Conservation (phyloP, 2,797 vertebrate genomes). For the Dendrocincla tyrannina region DNA sequence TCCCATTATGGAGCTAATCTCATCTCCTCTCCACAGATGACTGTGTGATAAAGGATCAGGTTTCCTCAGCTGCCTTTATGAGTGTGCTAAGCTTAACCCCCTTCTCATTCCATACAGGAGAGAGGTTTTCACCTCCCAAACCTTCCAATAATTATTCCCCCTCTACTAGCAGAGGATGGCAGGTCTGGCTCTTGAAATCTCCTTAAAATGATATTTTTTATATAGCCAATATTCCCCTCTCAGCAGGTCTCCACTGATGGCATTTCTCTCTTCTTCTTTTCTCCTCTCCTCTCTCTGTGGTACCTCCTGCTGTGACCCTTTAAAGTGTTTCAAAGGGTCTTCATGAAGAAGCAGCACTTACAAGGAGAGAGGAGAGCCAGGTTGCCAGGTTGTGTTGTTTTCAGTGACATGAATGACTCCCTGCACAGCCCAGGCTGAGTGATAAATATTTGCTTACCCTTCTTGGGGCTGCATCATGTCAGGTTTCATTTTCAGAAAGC, state of each 20-base stretch:
- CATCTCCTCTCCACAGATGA: background rate
- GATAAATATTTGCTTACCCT: slow-evolving; percentile 10
- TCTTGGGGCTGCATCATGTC: background rate
- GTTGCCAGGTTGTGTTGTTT: background rate
- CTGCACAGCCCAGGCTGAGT: background rate
- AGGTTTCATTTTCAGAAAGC: background rate
- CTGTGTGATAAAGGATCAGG: background rate
- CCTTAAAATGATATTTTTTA: slow-evolving; percentile 17
- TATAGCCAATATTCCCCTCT: background rate
- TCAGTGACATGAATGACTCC: background rate
- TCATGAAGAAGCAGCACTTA: background rate
- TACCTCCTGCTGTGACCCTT: background rate
- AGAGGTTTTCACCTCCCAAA: background rate
- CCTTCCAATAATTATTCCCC: background rate
- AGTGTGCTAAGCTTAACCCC: background rate
- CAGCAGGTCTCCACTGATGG: background rate
- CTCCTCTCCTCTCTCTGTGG: background rate
- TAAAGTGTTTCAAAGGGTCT: background rate
- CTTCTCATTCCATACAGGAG: background rate
- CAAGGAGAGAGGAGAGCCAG: background rate
- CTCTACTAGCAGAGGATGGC: background rate
- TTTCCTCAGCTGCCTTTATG: background rate
- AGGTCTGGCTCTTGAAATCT: background rate
- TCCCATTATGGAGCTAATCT: background rate
- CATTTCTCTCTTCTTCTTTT: background rate